Evolutionary conservation across 2,797 vertebrate genomes (phyloP), one percentile per base, ranked within the genome.

Genomic region (Acipenser ruthenus): DNA sequence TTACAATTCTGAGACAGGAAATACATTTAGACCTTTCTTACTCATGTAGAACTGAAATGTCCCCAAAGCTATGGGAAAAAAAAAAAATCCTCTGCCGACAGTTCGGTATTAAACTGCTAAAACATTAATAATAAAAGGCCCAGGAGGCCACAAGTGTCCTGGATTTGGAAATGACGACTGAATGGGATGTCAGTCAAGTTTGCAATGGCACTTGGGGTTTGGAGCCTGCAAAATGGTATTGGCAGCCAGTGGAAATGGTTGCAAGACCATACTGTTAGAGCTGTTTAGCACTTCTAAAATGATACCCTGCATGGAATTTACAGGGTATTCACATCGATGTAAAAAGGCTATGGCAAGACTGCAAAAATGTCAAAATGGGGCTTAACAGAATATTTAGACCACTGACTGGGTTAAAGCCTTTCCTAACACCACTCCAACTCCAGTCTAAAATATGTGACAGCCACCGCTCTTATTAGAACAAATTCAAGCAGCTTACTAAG

Each of bases 1-100:
- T 62, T 23, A 62, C 10, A 62, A 62, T 48, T 62, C 23, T 62
- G 12, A 62, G 60, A 62, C 60, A 62, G 60, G 60, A 23, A 62
- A 62, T 62, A 62, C 15, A 62, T 62, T 62, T 62, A 62, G 60
- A n/a, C 47, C 60, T 48, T 62, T 62, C 60, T 62, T 47, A 62
- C 18, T 62, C 60, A 62, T n/a, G 60, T 62, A 18, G 60, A 62
- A 62, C 60, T 13, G 23, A 62, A 62, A 62, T 48, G 60, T 62
- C 60, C 60, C 60, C 18, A 2, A 62, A 62, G 60, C 60, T 62
- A 48, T 18, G 23, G 60, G 87, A 88, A 88, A 88, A 61, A 64
- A 49, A 58, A 58, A 58, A 49, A 56, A 10, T 56, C 1, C 47
- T 66, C 56, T 18, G 8, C 2, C n/a, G 65, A 60, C 53, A n/a